Conservation (phyloP, 2,113 vertebrate species). For the Barnardius zonarius region DNA sequence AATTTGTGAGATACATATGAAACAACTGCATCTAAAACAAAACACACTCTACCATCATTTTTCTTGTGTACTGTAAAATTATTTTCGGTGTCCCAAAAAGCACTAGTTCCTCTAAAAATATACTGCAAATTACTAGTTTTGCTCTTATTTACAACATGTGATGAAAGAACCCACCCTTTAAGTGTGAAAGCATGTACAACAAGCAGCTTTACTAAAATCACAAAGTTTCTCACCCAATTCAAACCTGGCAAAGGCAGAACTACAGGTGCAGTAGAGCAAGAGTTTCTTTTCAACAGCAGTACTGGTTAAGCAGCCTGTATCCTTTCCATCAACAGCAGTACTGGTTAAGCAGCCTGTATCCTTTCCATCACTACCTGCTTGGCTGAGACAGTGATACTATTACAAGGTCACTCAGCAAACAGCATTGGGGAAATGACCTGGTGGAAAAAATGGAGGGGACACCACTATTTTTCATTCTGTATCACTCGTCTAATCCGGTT, state of each 20-base stretch:
- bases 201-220: conserved; percentile 3
- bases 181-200: background rate
- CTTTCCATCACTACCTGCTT: background rate
- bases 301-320: background rate
- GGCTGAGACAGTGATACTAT: background rate
- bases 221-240: conserved; percentile 1
- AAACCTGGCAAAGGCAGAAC: background rate
- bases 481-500: background rate
- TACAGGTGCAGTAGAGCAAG: background rate
- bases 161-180: background rate
- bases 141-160: background rate
- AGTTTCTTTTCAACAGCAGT: background rate
- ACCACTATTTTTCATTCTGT: background rate
- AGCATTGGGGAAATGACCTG: background rate
- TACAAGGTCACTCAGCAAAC: background rate
- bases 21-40: background rate
- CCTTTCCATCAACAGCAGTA: background rate
- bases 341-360: background rate
- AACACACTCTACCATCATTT: background rate
- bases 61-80: background rate
- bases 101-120: background rate
- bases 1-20: background rate
- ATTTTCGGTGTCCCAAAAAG: background rate
- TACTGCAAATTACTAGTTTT: background rate
- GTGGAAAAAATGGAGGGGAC: background rate